Evolutionary conservation across 2,888 invertebrate species (phyloP), one percentile per base, ranked within the genome.

Genomic region (Diadromus collaris): DNA sequence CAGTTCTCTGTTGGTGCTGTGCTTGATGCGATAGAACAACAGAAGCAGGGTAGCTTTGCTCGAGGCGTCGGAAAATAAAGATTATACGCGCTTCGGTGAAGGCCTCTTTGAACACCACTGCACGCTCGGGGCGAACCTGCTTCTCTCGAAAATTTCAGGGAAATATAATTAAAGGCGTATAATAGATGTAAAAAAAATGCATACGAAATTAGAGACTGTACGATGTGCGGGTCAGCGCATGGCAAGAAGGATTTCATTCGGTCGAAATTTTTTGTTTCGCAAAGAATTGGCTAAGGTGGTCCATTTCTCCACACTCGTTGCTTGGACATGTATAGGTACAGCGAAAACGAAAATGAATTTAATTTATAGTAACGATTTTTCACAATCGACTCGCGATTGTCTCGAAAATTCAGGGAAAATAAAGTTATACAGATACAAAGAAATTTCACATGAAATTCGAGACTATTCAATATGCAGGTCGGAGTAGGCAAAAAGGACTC

Each of bases 51-150:
- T 6, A 29, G 46, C 44, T 58, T 58, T 46, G 58, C 51, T 56
- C 44, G 56, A 44, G 58, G 44, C 44, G 44, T 56, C 16, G 54
- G 54, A 6, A 16, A 29, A 27, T 16, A 56, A 56, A 56, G n/a
- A 60, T 0, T 60, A 34, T 46, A 60, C 46, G 9, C 46, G 16
- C 32, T 46, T 56, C 27, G 56, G 29, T 48, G n/a, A 38, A 32
- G 58, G 58, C n/a, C 60, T 56, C 56, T 70, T 70, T 70, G 60
- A 48, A 70, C n/a, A 46, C n/a, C 6, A 24, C 10, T 27, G 21
- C 21, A 16, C 7, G 24, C 21, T 6, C 34, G 34, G 32, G 34
- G 60, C 34, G 19, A 60, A 1, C 10, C 16, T 51, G 32, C 21
- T 27, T 27, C n/a, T 19, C 9, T 9, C 63, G 9, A 64, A 46